Evolutionary conservation across 2,113 vertebrate genomes (phyloP), one percentile per base, ranked within the genome.

Genomic region (Periophthalmus modestus): DNA sequence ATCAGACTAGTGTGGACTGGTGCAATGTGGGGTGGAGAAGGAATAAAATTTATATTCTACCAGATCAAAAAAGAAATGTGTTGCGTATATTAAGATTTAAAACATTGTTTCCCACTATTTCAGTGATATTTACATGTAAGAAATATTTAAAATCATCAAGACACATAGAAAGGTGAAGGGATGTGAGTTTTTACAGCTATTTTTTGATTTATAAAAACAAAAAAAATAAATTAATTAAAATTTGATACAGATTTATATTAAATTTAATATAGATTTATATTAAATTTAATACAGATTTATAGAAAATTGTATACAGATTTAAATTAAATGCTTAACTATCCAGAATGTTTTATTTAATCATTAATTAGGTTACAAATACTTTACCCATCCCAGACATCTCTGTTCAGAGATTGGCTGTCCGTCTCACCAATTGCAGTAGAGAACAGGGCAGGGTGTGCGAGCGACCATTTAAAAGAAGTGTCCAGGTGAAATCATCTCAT

Each of bases 401-500:
- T 36, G 61, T 19, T 63, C 61, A 63, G 59, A 18, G 76, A 88
- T 82, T 85, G 86, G 86, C 18, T 77, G 28, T 34, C 36, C n/a
- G 9, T n/a, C 10, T 19, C 4, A 9, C 36, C 19, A 33, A 18
- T 43, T 16, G 61, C 7, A 0, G 33, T 63, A n/a, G 34, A 33
- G 7, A 54, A 55, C 39, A 63, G 71, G 76, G 78, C 48, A 47
- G 79, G 21, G 46, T 77, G 58, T 54, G 65, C 63, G 54, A n/a
- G 21, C 2, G 28, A 3, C 13, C 1, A 61, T 86, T 88, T 77
- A 86, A 89, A 81, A 16, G 36, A 13, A 19, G 52, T n/a, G 24
- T 72, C 3, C 59, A 69, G 68, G 69, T 58, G 55, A 62, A 73
- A 67, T 59, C 6, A 7, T 23, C 7, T 81, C 81, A 88, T 82